A percentile compares a stretch with the other conserved stretches of the same genome.
These are phyloP conservation scores for Pyrgus malvae DNA, from an alignment of 2,888 invertebrate species.

Conservation along the genomic window DNA sequence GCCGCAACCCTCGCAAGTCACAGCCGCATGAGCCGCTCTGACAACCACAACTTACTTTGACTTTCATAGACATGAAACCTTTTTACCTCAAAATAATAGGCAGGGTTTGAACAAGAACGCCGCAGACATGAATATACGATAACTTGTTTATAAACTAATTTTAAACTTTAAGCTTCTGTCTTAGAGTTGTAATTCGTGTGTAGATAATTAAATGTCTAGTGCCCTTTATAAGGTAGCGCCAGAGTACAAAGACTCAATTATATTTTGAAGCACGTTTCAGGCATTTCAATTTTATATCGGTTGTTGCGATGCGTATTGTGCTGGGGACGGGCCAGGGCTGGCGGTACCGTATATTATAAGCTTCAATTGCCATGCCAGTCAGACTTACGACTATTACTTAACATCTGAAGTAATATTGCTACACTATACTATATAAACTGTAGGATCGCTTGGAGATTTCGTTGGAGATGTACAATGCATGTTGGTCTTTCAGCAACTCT, in stretches of 20 bases:
- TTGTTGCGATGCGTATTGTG: constrained; percentile 24
- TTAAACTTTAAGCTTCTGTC: constrained; percentile 5
- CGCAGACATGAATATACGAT: constrained; percentile 33
- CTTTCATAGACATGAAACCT: constrained; percentile 35
- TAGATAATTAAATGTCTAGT: constrained; percentile 11
- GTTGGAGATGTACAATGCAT: too few relatives aligned
- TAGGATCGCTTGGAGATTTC: too few relatives aligned
- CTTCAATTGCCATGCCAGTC: too few relatives aligned
- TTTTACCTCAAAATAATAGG: constrained; percentile 35
- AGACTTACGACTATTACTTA: too few relatives aligned
- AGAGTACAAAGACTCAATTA: constrained; percentile 39
- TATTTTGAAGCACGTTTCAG: constrained; percentile 46
- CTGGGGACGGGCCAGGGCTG: constrained; percentile 10
- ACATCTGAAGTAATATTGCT: too few relatives aligned
- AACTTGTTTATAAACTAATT: neutral
- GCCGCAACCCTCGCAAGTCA: neutral
- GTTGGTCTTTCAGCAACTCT: too few relatives aligned
- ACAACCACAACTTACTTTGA: constrained; percentile 21
- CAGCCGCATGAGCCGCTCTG: neutral
- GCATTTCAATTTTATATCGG: constrained; percentile 45
- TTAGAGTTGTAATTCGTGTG: neutral
- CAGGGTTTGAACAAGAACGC: constrained; percentile 33
- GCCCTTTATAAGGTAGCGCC: constrained; percentile 29
- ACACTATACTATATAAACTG: too few relatives aligned
- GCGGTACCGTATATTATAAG: neutral